Conservation (phyloP, 37 sponge, comb jelly and placozoan genomes). For the Tethya wilhelma region DNA sequence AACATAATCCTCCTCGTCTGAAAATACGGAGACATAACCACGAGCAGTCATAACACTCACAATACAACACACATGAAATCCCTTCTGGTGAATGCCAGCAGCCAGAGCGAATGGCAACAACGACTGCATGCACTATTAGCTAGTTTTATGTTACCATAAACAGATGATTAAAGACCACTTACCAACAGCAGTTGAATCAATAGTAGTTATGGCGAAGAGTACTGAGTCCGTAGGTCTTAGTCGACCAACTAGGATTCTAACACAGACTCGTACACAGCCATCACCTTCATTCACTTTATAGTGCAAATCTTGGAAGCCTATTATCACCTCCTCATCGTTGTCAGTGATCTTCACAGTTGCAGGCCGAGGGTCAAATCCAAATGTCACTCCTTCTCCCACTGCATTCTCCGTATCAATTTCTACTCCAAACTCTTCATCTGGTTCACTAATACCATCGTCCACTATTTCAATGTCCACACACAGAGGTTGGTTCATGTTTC, state of each 20-base stretch:
- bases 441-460: neutral
- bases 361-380: neutral
- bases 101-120: too few species aligned
- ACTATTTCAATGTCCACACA: neutral
- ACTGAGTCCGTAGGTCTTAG: neutral
- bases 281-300: slow-evolving; percentile 6
- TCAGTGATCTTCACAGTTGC: neutral
- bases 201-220: too few species aligned
- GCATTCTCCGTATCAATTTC: neutral
- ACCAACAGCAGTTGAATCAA: too few species aligned
- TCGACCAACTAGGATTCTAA: neutral
- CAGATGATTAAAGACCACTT: too few species aligned
- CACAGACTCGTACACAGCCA: neutral
- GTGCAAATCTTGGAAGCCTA: neutral
- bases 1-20: too few species aligned
- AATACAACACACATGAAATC: too few species aligned
- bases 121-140: too few species aligned
- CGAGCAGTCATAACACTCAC: too few species aligned
- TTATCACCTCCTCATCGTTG: too few species aligned
- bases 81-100: too few species aligned
- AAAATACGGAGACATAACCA: too few species aligned
- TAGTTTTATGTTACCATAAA: too few species aligned
- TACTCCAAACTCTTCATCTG: neutral
- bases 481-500: neutral
- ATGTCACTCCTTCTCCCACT: neutral